A percentile compares a stretch with the other conserved stretches of the same genome.
phyloP scores from a whole-genome alignment of 2,113 vertebrate genomes.

The Ceratotherium simum region DNA sequence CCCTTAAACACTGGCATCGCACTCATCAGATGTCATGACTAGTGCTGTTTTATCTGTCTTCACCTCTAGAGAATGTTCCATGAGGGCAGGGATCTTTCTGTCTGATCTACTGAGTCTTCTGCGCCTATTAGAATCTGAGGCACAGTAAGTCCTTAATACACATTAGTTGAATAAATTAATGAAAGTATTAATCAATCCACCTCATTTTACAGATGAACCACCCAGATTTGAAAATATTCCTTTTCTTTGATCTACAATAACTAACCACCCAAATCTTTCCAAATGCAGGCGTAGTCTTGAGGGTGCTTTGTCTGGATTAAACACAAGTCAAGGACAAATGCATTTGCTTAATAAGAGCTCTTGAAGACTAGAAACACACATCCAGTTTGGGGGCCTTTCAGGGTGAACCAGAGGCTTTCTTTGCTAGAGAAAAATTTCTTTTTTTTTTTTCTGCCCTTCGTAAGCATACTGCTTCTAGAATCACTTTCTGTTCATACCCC shows the following conservation, averaged over 20 bases:
- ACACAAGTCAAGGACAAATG: background rate
- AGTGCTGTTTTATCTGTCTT: background rate
- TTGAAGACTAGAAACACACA: background rate
- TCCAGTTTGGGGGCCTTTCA: background rate
- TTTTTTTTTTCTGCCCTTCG: background rate
- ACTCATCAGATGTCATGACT: background rate
- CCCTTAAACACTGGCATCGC: background rate
- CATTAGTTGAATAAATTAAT: background rate
- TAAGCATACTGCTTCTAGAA: background rate
- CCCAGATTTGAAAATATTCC: background rate
- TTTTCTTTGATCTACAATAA: background rate
- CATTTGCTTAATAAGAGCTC: background rate
- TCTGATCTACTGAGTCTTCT: background rate
- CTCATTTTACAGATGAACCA: background rate
- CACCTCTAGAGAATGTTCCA: background rate
- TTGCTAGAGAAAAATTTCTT: background rate
- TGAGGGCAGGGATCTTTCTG: background rate
- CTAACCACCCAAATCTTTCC: background rate
- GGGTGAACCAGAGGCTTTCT: background rate
- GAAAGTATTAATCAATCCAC: background rate
- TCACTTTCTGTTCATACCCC: background rate
- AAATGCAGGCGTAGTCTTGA: background rate
- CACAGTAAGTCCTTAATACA: background rate
- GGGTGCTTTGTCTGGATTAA: background rate
- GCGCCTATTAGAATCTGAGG: background rate